A percentile compares a stretch with the other conserved stretches of the same genome.
Evolutionary conservation across 2,888 invertebrate genomes (phyloP).

Genomic region (Galeruca laticollis): DNA sequence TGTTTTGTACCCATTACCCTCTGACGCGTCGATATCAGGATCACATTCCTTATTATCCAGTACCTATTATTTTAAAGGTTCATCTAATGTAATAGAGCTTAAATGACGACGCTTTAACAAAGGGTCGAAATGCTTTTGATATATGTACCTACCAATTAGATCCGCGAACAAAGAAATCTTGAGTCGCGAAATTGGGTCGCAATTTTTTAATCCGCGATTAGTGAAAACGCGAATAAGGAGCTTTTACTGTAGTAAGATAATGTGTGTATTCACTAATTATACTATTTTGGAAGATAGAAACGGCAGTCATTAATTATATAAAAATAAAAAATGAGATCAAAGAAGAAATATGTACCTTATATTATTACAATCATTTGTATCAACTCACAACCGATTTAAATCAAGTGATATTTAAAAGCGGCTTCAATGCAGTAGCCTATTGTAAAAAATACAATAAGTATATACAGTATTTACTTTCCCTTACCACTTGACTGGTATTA

Average conservation of each 20-base stretch:
- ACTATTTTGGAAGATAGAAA: not conserved
- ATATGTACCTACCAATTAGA: no score
- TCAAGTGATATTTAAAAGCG: not conserved
- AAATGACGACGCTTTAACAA: no score
- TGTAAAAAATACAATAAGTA: not conserved
- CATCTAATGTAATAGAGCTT: no score
- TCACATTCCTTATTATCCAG: no score
- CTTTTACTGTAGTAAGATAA: not conserved
- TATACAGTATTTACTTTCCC: not conserved
- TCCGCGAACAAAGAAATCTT: slow-evolving; percentile 1
- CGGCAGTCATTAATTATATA: not conserved
- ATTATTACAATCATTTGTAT: not conserved
- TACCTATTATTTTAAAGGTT: no score
- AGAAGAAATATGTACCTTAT: not conserved
- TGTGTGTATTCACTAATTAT: not conserved
- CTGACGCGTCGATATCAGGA: no score
- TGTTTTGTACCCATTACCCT: no score
- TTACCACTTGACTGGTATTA: not conserved
- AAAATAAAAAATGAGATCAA: not conserved
- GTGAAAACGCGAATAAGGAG: not conserved
- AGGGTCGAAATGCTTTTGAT: no score
- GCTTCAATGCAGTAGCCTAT: no score
- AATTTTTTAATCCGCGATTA: no score
- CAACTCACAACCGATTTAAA: not conserved
- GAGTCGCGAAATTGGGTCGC: no score